Conservation (phyloP, 2,113 vertebrate genomes). For the Cebidichthys violaceus region DNA sequence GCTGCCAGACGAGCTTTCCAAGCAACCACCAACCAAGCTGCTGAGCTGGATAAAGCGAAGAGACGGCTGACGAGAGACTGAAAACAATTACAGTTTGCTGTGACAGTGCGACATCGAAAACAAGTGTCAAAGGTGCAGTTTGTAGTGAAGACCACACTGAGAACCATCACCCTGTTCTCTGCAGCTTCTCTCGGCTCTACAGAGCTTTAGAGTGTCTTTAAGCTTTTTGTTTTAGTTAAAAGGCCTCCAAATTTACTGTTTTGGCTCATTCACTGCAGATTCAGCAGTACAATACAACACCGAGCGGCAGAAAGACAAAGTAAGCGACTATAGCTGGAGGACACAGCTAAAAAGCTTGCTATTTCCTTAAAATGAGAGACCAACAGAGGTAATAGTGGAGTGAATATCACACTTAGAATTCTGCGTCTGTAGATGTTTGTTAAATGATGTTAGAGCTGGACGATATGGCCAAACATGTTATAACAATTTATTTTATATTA, state of each 20-base stretch:
- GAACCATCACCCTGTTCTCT: not conserved
- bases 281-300: not conserved
- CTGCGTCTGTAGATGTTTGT: too few relatives aligned
- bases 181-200: not conserved
- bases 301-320: not conserved
- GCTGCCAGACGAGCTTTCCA: conserved; percentile 40
- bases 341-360: not conserved
- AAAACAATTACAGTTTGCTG: not conserved
- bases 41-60: conserved; percentile 18
- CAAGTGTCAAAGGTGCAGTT: not conserved
- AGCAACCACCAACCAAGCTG: conserved; percentile 27
- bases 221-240: not conserved
- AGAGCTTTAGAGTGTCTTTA: not conserved
- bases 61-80: not conserved
- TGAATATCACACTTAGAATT: too few relatives aligned
- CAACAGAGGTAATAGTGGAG: not conserved
- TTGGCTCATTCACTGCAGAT: not conserved
- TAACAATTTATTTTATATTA: too few relatives aligned
- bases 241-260: not conserved
- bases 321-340: not conserved
- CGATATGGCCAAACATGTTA: too few relatives aligned
- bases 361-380: not conserved
- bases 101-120: not conserved
- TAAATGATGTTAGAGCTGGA: too few relatives aligned
- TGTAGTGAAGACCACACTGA: not conserved